These are phyloP conservation scores for Chloebia gouldiae DNA, from an alignment of 2,113 vertebrate genomes.

Conservation along the genomic window DNA sequence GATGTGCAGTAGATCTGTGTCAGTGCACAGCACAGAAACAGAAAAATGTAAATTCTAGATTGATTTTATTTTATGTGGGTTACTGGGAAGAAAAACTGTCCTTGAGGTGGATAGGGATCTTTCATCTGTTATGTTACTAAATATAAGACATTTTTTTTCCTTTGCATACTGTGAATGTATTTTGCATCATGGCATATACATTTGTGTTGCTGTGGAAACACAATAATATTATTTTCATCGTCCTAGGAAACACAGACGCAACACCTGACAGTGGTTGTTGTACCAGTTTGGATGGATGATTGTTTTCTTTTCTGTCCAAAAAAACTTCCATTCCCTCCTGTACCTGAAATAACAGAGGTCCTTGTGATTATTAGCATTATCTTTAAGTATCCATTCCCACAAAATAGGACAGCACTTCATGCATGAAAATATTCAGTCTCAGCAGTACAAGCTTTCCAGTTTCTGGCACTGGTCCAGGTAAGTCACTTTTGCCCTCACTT, in stretches of 20 bases:
- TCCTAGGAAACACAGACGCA: slow-evolving; percentile 63
- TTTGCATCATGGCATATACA: slow-evolving; percentile 47
- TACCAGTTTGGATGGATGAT: neutral
- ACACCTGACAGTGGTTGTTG: neutral
- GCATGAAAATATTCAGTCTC: neutral
- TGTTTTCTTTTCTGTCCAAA: neutral
- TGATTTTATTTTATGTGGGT: neutral
- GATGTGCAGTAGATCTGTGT: neutral
- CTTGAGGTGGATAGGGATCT: neutral
- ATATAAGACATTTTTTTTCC: neutral
- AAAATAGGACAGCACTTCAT: neutral
- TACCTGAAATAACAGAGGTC: slow-evolving; percentile 1
- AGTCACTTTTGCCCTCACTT: slow-evolving; percentile 13
- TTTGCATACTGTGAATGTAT: slow-evolving; percentile 28
- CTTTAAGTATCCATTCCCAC: neutral
- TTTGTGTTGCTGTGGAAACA: slow-evolving; percentile 55
- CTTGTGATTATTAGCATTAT: neutral
- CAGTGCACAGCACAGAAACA: neutral
- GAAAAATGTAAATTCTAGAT: neutral
- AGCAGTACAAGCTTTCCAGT: neutral
- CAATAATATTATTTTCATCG: slow-evolving; percentile 60
- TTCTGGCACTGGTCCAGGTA: neutral
- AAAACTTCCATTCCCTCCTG: neutral
- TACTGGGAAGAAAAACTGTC: neutral
- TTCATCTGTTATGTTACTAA: slow-evolving; percentile 8